Evolutionary conservation across 2,888 invertebrate species (phyloP).

Genomic region (Nephrotoma guestfalica): DNA sequence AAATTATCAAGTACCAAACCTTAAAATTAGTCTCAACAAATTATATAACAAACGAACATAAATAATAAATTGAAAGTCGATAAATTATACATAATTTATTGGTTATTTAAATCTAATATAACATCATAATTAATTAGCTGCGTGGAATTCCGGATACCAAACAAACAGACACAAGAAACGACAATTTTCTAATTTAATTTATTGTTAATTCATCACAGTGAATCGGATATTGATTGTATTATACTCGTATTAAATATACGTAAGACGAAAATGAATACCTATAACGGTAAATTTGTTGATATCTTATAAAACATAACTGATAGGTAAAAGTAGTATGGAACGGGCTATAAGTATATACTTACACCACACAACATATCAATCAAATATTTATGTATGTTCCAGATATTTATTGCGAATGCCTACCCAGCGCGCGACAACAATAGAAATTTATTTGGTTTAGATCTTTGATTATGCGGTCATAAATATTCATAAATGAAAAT

Average conservation of each 20-base stretch:
- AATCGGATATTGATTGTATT: background rate
- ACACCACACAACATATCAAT: background rate
- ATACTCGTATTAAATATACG: background rate
- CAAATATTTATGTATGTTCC: background rate
- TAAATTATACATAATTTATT: background rate
- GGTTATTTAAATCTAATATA: background rate
- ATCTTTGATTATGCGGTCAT: background rate
- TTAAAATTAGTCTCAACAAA: background rate
- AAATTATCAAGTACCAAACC: background rate
- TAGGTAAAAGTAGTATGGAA: background rate
- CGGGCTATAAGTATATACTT: background rate
- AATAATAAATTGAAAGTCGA: background rate
- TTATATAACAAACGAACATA: background rate
- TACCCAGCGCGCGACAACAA: background rate
- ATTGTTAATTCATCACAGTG: background rate
- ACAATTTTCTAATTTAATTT: background rate
- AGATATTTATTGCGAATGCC: background rate
- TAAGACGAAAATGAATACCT: background rate
- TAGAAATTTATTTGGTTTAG: background rate
- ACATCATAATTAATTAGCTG: background rate
- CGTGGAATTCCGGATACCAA: background rate
- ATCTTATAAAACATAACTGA: background rate
- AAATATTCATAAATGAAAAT: background rate
- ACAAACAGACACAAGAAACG: background rate
- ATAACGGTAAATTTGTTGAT: background rate